phyloP scores from a whole-genome alignment of 2,888 invertebrate genomes.

The Ornithoptera alexandrae region DNA sequence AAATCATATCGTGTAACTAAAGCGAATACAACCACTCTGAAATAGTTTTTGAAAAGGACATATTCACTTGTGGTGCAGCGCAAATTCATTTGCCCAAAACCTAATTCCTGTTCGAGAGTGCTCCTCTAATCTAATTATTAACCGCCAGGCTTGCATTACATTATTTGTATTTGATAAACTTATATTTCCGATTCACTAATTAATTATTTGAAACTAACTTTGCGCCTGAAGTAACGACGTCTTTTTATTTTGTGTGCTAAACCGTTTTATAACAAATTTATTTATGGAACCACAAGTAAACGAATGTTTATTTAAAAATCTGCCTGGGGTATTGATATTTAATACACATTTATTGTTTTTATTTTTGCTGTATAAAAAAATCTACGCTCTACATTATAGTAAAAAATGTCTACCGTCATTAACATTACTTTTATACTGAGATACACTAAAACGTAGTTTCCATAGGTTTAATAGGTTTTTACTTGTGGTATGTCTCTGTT shows the following conservation, averaged over 20 bases:
- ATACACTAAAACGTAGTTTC: no score
- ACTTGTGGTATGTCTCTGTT: no score
- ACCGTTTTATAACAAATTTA: no score
- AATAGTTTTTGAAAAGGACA: slow-evolving; percentile 15
- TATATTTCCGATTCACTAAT: background rate
- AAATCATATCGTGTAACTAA: background rate
- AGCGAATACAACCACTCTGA: slow-evolving; percentile 13
- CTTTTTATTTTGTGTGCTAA: background rate
- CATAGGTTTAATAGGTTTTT: no score
- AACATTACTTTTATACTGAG: no score
- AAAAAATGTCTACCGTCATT: no score
- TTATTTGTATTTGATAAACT: slow-evolving; percentile 31
- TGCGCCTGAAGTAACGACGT: background rate
- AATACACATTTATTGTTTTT: no score
- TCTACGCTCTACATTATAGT: no score
- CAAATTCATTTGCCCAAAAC: slow-evolving; percentile 19
- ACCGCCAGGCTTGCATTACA: slow-evolving; percentile 27
- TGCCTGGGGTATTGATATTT: no score
- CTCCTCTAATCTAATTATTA: slow-evolving; percentile 32
- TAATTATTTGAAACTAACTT: background rate
- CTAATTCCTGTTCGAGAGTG: slow-evolving; percentile 27
- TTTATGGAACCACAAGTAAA: no score
- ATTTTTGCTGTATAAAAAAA: no score
- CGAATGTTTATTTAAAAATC: no score
- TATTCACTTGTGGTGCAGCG: slow-evolving; percentile 6